Evolutionary conservation across 2,888 invertebrate genomes (phyloP), one percentile per base, ranked within the genome.

Genomic region (Agrypnus murinus): DNA sequence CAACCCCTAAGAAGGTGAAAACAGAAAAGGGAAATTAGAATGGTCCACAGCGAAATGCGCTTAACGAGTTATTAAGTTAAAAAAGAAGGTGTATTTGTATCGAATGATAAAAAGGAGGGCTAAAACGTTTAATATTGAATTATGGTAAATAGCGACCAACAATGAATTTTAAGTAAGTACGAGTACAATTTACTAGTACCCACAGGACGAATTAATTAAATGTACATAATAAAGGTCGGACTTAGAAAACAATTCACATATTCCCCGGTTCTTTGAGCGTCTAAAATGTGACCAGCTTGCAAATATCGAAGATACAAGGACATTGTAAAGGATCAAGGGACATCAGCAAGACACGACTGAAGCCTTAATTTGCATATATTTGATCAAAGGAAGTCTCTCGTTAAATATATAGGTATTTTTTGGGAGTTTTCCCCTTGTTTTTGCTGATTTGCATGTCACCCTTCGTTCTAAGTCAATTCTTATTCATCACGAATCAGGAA

Each of bases 351-450:
- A 72, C 68, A 68, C 68, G 72, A 63, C 65, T 40, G 69, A 72
- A 69, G 71, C 71, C 69, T 77, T 80, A 77, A 82, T 82, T 80
- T 82, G 77, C 82, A 82, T 82, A 80, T 80, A 80, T 81, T 81
- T 81, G 81, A 82, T 81, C 81, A 82, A 82, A 83, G 83, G 79
- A 81, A 81, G 77, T 81, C 78, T 78, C 81, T 79, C 78, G 79
- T 80, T 81, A 80, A 81, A 80, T 78, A 78, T 78, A 79, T 77
- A 77, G 77, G 77, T 77, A 74, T 79, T 77, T 77, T 75, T 77
- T 75, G 74, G 25, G 75, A 79, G 75, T 77, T 79, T 78, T 77
- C 77, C 77, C 75, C 81, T 79, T 80, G 79, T 80, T 81, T 80
- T 78, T 77, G 74, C 77, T 75, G 78, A 82, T 81, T 81, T 82